These are phyloP conservation scores for Papilio xuthus DNA, from an alignment of 1,140 invertebrate species.

Conservation along the genomic window DNA sequence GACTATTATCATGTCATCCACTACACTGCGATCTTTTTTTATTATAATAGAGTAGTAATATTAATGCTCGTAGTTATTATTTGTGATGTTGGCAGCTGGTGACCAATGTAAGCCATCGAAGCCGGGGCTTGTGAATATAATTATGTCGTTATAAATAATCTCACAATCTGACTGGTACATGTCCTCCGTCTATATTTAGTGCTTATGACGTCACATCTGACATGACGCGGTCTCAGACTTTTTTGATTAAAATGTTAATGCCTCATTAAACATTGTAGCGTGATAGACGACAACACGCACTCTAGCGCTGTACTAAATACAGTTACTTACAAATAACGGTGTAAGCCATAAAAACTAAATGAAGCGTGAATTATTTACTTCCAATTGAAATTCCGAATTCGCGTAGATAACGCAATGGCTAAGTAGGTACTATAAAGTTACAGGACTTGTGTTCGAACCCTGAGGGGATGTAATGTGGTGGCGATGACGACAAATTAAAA, in stretches of 20 bases:
- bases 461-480: no score
- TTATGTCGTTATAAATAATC: conserved; percentile 7
- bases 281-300: not conserved
- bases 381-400: not conserved
- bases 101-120: not conserved
- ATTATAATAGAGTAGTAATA: no score
- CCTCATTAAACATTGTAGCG: conserved; percentile 3
- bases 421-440: no score
- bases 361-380: not conserved
- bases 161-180: not conserved
- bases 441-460: no score
- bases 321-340: not conserved
- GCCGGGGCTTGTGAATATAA: conserved; percentile 1
- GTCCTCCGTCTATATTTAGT: conserved; percentile 19
- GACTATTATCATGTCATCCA: no score
- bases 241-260: conserved; percentile 2
- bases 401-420: no score
- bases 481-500: no score
- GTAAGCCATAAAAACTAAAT: not conserved
- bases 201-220: not conserved
- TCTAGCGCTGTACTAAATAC: not conserved
- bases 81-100: not conserved
- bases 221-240: not conserved
- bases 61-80: no score
- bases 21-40: no score